Evolutionary conservation across 1,140 invertebrate genomes (phyloP), one percentile per base, ranked within the genome.

Genomic region (Elysia chlorotica): DNA sequence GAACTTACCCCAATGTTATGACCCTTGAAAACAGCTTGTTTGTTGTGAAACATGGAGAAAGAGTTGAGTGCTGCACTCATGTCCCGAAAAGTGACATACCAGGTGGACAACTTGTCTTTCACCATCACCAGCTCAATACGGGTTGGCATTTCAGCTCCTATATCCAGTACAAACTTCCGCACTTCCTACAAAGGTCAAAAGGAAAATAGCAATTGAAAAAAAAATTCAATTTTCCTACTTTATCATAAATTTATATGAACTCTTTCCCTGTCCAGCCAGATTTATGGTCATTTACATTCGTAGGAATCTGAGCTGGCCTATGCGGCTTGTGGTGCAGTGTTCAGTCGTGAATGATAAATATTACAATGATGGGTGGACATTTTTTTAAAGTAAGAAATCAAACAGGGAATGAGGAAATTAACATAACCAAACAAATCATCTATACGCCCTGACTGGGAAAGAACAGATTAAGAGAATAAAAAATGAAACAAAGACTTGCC

Each of bases 41-140:
- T n/a, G n/a, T 63, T 63, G 35, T 71, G 69, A 5, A 71, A n/a
- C 38, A 41, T 35, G 35, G 63, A 71, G 30, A 71, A 71, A n/a
- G 41, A 25, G 30, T 71, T 63, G 21, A 71, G 33, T 21, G 36
- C 35, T 5, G n/a, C 31, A 6, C 28, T 1, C 37, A 62, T 59
- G 31, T 62, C 28, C 25, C 33, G 48, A 35, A 71, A 71, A 59
- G 57, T 71, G 37, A 71, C 69, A 63, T 71, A 71, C 69, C 69
- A 71, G 2, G n/a, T 61, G 1, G 69, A 71, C 21, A 30, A 57
- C 0, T 69, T 69, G 0, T 69, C 56, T 30, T 69, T 57, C 6
- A 59, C 30, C 67, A 69, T 69, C 4, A 69, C 56, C 37, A 59
- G 38, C 36, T 69, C 67, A 3, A 69, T 69, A 53, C 59, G 67